phyloP scores from a whole-genome alignment of 1,140 invertebrate genomes.

The Anastrepha obliqua region DNA sequence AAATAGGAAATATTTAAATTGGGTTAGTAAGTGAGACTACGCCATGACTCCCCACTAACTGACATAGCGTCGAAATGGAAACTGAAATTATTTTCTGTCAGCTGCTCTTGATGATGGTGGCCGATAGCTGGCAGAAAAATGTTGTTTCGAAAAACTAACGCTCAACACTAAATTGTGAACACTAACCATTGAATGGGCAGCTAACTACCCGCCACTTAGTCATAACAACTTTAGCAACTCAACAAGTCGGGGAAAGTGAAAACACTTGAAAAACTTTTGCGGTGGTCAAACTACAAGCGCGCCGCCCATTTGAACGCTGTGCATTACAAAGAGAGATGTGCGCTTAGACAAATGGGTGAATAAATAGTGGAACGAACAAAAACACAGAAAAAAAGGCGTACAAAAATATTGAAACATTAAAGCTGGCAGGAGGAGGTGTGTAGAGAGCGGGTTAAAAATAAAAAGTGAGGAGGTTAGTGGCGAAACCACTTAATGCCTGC shows the following conservation, averaged over 20 bases:
- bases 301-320: neutral
- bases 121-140: neutral
- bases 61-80: neutral
- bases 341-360: constrained; percentile 1
- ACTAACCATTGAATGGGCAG: constrained; percentile 18
- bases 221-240: constrained; percentile 35
- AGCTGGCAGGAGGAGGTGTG: neutral
- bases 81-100: neutral
- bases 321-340: neutral
- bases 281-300: constrained; percentile 19
- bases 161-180: constrained; percentile 29
- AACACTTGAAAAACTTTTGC: constrained; percentile 50
- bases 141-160: neutral
- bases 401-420: neutral
- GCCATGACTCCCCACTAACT: neutral
- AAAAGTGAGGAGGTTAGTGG: neutral
- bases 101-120: neutral
- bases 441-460: neutral
- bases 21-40: constrained; percentile 28
- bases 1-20: constrained; percentile 17
- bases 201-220: constrained; percentile 27
- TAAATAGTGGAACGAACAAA: neutral
- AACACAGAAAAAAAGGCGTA: neutral
- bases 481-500: constrained; percentile 24
- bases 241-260: constrained; percentile 45